Conservation (phyloP, 2,113 vertebrate species). For the Vombatus ursinus region DNA sequence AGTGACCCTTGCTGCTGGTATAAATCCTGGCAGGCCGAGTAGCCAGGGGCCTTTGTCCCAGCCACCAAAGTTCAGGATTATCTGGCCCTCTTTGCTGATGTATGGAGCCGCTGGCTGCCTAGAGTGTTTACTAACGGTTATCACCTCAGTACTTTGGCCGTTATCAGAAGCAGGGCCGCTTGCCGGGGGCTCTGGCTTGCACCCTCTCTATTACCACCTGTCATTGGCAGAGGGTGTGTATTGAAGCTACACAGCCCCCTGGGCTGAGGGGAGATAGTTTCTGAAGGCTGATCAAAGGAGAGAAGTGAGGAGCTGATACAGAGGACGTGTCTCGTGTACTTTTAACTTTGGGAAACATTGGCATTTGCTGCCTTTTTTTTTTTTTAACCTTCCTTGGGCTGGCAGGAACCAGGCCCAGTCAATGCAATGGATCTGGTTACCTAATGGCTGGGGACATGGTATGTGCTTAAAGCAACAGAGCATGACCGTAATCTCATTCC, state of each 20-base stretch:
- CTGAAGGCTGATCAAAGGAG: slow-evolving; percentile 96
- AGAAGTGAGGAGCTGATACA: slow-evolving; percentile 91
- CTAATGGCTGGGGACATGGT: slow-evolving; percentile 81
- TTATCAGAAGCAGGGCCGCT: slow-evolving; percentile 90
- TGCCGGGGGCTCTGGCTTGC: slow-evolving; percentile 88
- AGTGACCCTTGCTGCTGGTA: slow-evolving; percentile 80
- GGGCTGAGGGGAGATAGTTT: slow-evolving; percentile 89
- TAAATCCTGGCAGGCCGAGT: slow-evolving; percentile 82
- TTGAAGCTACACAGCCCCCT: slow-evolving; percentile 88
- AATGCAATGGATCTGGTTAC: slow-evolving; percentile 83
- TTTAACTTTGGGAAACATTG: slow-evolving; percentile 86
- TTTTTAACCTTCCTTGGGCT: slow-evolving; percentile 77
- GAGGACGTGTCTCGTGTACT: slow-evolving; percentile 86
- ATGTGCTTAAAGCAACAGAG: slow-evolving; percentile 85
- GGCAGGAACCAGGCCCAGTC: slow-evolving; percentile 83
- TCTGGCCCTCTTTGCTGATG: slow-evolving; percentile 90
- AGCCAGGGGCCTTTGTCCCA: slow-evolving; percentile 73
- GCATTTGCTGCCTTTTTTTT: slow-evolving; percentile 82
- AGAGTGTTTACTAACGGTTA: slow-evolving; percentile 90
- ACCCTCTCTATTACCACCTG: slow-evolving; percentile 93
- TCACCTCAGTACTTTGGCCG: slow-evolving; percentile 80
- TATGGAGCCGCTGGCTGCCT: slow-evolving; percentile 81
- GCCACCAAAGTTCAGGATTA: slow-evolving; percentile 82
- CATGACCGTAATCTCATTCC: slow-evolving; percentile 83
- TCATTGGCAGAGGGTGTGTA: slow-evolving; percentile 90